These are phyloP conservation scores for Emydoidea blandingii DNA, from an alignment of 2,797 vertebrate species.

Conservation along the genomic window DNA sequence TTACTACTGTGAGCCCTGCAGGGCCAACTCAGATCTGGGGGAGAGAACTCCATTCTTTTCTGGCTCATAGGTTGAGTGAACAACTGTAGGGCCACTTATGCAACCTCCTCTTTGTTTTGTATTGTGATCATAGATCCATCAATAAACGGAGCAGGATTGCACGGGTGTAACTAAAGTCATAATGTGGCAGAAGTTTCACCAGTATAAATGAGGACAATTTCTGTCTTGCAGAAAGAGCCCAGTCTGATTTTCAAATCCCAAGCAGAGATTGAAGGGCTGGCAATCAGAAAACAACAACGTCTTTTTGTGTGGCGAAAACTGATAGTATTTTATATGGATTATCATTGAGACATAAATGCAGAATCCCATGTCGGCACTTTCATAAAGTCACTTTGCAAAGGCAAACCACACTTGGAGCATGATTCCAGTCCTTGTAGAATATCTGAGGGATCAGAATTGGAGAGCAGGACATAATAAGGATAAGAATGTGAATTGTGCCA, in stretches of 20 bases:
- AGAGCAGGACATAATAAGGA: background rate
- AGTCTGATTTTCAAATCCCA: background rate
- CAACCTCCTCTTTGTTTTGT: background rate
- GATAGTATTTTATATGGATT: background rate
- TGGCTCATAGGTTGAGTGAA: background rate
- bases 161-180: background rate
- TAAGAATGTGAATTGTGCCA: slow-evolving; percentile 20
- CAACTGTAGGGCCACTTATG: background rate
- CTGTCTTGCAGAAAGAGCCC: background rate
- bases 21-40: background rate
- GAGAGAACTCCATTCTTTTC: background rate
- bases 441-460: background rate
- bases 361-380: background rate
- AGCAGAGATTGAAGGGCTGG: background rate
- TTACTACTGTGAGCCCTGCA: background rate
- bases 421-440: background rate
- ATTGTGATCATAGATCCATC: background rate
- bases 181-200: background rate
- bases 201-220: background rate
- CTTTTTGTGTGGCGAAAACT: background rate
- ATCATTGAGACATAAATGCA: background rate
- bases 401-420: background rate
- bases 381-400: background rate
- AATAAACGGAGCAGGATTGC: fast-evolving
- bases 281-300: background rate